These are phyloP conservation scores for Sympetrum striolatum DNA, from an alignment of 2,888 invertebrate genomes.

Conservation along the genomic window DNA sequence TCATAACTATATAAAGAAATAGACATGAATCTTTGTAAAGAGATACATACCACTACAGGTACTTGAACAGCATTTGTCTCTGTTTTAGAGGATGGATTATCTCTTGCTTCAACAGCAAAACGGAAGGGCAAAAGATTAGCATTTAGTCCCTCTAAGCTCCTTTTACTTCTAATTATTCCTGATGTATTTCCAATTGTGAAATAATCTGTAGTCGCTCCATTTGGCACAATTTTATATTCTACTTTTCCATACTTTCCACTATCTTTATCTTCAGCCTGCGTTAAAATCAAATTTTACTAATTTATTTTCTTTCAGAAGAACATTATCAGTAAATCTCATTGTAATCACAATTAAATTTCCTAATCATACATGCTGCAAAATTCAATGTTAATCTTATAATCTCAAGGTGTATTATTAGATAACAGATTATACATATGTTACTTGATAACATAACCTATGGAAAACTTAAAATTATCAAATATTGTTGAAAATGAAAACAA, in stretches of 20 bases:
- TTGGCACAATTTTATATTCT: constrained; percentile 66
- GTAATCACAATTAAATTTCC: too few species aligned
- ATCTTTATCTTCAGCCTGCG: constrained; percentile 83
- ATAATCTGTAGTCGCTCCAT: constrained; percentile 66
- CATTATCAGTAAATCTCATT: too few species aligned
- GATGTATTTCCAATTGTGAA: constrained; percentile 76
- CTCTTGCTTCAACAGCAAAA: constrained; percentile 75
- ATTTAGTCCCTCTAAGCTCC: constrained; percentile 73
- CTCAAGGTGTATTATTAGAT: too few species aligned
- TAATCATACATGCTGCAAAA: neutral
- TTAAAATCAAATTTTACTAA: constrained; percentile 21
- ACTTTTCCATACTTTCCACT: constrained; percentile 83
- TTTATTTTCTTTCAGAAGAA: too few species aligned
- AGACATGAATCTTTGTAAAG: too few species aligned
- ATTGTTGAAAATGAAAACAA: too few species aligned
- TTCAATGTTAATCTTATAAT: neutral
- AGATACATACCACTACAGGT: constrained; percentile 68
- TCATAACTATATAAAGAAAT: too few species aligned
- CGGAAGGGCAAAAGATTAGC: constrained; percentile 73
- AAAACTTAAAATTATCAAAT: too few species aligned
- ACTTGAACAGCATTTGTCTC: constrained; percentile 70
- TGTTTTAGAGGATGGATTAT: constrained; percentile 72
- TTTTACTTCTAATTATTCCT: constrained; percentile 78
- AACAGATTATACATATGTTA: too few species aligned
- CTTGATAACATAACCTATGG: too few species aligned